Base-by-base conservation (phyloP, 2,113 vertebrate species). In the Nannobrachium achirus region DNA sequence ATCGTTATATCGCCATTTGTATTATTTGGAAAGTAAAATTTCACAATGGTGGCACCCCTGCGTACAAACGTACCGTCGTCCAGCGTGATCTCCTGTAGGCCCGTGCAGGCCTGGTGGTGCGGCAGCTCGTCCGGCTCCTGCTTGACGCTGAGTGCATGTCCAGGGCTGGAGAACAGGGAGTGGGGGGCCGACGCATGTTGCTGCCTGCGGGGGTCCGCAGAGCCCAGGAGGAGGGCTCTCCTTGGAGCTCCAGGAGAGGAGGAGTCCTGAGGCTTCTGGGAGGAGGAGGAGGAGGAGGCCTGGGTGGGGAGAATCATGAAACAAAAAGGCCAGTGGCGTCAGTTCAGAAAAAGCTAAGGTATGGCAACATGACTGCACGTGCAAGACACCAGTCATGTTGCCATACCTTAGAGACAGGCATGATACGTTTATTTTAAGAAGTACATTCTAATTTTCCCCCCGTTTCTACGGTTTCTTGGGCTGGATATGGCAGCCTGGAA, bases 61-160 rank as follows among this genome's bases (percentile, higher is more conserved):
- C 52, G 11, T 25, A 18, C 19, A 55, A 8, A 55, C 19, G 11
- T 93, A 98, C 97, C 96, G 71, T 99, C 97, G 90, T 99, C 97
- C 88, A 98, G 92, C 0, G 97, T 98, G 89, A 99, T 96, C 88
- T 97, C 95, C 75, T 95, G 95, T 8, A 97, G 91, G 74, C 94
- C 95, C 80, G 94, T 84, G 6, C 94, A 89, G 59, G 90, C 92
- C 85, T 92, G 94, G 70, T 92, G 94, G 70, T 71, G 87, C n/a
- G 91, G 77, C 67, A 75, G 86, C 38, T 96, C 94, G 69, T 94
- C 93, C 0, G 93, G 93, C 85, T 98, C 96, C n/a, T 93, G 91
- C 87, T 97, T 97, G 88, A 97, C 87, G 78, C 85, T 92, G 66
- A 91, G 75, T 58, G 69, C 75, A 69, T 89, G 64, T 82, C 14